These are phyloP conservation scores for Synanthedon andrenaeformis DNA, from an alignment of 2,888 invertebrate genomes.

Conservation along the genomic window DNA sequence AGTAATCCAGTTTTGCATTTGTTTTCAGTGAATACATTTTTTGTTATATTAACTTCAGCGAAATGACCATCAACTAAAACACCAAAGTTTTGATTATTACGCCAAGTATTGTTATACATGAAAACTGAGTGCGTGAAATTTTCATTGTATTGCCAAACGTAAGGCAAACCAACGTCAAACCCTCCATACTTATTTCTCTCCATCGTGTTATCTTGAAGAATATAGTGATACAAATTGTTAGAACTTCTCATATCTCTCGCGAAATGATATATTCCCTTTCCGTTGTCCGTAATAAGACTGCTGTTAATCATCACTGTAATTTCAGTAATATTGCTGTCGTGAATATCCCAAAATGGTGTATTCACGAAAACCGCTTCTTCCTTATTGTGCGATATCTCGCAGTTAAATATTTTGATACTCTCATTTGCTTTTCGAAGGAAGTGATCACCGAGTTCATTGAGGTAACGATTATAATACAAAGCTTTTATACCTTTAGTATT, in stretches of 20 bases:
- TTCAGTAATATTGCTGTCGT: constrained; percentile 88
- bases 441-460: constrained; percentile 87
- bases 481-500: constrained; percentile 86
- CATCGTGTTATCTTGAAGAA: constrained; percentile 86
- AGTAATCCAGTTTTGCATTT: constrained; percentile 84
- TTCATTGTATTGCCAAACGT: constrained; percentile 95
- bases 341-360: constrained; percentile 88
- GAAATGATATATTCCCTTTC: constrained; percentile 87
- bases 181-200: constrained; percentile 89
- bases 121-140: constrained; percentile 93
- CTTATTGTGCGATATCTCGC: constrained; percentile 83
- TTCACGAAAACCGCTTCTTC: constrained; percentile 85
- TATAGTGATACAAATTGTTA: constrained; percentile 97
- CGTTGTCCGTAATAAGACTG: constrained; percentile 87
- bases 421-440: constrained; percentile 90
- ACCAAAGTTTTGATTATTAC: constrained; percentile 86
- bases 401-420: constrained; percentile 81
- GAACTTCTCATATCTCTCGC: constrained; percentile 94
- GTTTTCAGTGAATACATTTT: constrained; percentile 88
- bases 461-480: constrained; percentile 88
- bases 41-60: constrained; percentile 87
- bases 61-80: constrained; percentile 94
- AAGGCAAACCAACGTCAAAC: constrained; percentile 89
- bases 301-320: constrained; percentile 90
- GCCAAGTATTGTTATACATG: constrained; percentile 89